phyloP scores from a whole-genome alignment of 2,797 vertebrate species.

The Gallinago nigripennis region DNA sequence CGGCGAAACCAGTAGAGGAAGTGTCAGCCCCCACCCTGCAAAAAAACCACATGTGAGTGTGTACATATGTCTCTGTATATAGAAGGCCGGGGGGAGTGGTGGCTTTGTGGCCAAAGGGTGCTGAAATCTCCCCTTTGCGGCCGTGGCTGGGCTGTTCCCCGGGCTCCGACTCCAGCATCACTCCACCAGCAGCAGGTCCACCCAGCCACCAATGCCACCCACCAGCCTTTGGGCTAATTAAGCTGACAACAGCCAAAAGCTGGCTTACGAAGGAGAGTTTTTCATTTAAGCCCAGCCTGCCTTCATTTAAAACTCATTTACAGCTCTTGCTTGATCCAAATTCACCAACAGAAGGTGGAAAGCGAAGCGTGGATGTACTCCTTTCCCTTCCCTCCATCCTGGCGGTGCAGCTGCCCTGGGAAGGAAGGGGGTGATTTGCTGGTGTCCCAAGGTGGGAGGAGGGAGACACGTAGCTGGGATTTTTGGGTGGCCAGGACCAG shows the following conservation, averaged over 20 bases:
- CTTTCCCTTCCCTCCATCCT: not conserved
- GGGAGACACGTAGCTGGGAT: accelerated
- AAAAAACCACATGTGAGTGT: accelerated
- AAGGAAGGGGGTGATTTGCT: not conserved
- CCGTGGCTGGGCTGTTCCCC: not conserved
- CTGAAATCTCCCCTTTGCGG: not conserved
- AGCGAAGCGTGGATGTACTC: not conserved
- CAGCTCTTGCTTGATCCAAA: not conserved
- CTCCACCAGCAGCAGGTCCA: accelerated
- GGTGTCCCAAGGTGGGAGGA: not conserved
- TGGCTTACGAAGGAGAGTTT: not conserved
- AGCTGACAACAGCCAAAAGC: not conserved
- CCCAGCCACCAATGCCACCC: accelerated
- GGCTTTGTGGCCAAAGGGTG: conserved; percentile 8
- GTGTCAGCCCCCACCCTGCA: not conserved
- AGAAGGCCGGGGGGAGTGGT: not conserved
- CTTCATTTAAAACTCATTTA: not conserved
- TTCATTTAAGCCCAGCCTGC: not conserved
- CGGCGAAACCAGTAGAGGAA: not conserved
- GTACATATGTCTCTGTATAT: accelerated
- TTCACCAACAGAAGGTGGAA: not conserved
- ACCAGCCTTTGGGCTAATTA: not conserved
- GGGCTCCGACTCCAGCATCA: accelerated
- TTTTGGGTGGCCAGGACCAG: not conserved
- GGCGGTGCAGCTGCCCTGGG: accelerated